Conservation (phyloP, 2,113 vertebrate species). For the Phalacrocorax aristotelis region DNA sequence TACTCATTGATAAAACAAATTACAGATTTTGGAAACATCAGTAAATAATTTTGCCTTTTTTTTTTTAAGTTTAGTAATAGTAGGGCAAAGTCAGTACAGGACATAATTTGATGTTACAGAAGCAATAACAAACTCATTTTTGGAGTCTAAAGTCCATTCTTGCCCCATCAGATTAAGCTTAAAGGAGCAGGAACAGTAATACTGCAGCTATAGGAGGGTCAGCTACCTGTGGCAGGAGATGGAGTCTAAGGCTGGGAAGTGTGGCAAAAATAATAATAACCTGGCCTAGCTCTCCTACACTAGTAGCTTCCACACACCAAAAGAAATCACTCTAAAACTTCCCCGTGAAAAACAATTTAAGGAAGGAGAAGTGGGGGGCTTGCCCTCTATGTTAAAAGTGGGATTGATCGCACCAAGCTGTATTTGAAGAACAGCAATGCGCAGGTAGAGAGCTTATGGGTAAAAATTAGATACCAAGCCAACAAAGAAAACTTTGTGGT, state of each 20-base stretch:
- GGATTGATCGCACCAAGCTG: no score
- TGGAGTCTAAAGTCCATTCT: background rate
- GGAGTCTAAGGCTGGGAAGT: background rate
- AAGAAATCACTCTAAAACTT: background rate
- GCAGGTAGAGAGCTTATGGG: background rate
- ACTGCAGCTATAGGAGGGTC: background rate
- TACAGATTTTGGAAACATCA: background rate
- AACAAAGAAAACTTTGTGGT: background rate
- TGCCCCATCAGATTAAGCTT: background rate
- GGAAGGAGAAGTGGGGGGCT: background rate
- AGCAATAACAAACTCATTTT: background rate
- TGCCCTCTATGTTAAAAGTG: background rate
- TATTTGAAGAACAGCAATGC: background rate
- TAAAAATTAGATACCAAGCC: background rate
- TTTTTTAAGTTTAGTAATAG: background rate
- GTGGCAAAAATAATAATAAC: background rate
- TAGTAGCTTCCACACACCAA: background rate
- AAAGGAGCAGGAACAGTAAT: background rate
- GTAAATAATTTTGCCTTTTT: background rate
- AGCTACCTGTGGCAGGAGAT: background rate
- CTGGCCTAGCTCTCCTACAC: background rate
- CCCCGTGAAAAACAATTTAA: background rate
- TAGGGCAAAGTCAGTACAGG: background rate
- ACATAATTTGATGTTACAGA: background rate
- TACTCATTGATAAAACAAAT: background rate